Evolutionary conservation across 1,140 invertebrate species (phyloP).

Genomic region (Scaptomyza montana): DNA sequence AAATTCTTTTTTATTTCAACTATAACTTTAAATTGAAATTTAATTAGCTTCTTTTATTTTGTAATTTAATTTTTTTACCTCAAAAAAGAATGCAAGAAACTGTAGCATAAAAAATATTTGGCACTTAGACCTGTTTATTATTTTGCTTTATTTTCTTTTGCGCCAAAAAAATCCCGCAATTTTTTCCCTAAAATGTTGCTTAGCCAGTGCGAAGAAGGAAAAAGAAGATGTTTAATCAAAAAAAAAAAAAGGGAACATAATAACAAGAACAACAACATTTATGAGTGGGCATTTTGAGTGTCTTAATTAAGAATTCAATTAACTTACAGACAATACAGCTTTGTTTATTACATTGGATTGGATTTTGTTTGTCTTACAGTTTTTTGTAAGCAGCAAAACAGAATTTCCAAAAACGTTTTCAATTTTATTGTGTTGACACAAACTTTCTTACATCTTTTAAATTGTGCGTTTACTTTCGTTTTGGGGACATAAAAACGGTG

Average conservation of each 20-base stretch:
- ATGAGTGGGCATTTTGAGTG: neutral
- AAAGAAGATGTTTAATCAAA: neutral
- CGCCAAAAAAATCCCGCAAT: too few relatives aligned
- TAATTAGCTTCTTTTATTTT: neutral
- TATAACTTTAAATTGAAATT: neutral
- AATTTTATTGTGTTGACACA: neutral
- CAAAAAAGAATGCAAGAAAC: too few relatives aligned
- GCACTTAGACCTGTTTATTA: too few relatives aligned
- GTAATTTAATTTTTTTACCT: too few relatives aligned
- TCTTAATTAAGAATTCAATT: constrained; percentile 5
- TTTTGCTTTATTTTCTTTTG: too few relatives aligned
- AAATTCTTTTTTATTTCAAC: neutral
- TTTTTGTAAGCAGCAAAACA: too few relatives aligned
- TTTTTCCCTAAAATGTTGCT: too few relatives aligned
- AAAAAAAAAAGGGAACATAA: neutral
- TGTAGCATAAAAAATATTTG: too few relatives aligned
- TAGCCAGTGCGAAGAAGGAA: neutral
- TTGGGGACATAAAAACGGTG: constrained; percentile 19
- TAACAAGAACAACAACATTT: neutral
- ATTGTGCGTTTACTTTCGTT: too few relatives aligned
- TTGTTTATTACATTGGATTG: neutral
- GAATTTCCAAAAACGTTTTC: neutral
- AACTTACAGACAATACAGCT: neutral
- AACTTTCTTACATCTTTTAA: too few relatives aligned
- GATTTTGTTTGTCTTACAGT: too few relatives aligned